These are phyloP conservation scores for Melanostigma gelatinosum DNA, from an alignment of 2,113 vertebrate genomes.

Conservation along the genomic window DNA sequence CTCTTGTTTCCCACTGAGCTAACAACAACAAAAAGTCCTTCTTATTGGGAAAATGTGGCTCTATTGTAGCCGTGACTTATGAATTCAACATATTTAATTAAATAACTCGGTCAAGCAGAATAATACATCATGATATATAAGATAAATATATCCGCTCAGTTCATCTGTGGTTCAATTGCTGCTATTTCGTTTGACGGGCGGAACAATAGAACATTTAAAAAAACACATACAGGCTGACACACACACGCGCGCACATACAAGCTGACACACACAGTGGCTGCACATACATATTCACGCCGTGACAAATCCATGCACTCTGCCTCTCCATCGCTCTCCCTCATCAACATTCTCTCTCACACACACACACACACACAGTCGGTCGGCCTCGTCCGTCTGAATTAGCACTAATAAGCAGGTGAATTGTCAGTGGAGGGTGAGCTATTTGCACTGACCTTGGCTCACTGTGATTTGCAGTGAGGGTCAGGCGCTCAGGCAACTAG, in stretches of 20 bases:
- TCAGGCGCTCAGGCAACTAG: conserved; percentile 32
- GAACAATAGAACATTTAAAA: not conserved
- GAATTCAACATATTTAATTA: not conserved
- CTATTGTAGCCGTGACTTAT: not conserved
- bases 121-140: not conserved
- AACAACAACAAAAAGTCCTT: not conserved
- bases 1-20: not conserved
- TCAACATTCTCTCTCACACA: conserved; percentile 26
- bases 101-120: not conserved
- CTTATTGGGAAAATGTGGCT: not conserved
- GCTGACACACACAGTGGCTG: conserved; percentile 29
- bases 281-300: conserved; percentile 34
- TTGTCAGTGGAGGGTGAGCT: conserved; percentile 63
- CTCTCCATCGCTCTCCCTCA: conserved; percentile 53
- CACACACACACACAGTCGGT: conserved; percentile 10
- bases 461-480: conserved; percentile 44
- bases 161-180: not conserved
- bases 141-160: not conserved
- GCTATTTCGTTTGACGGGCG: not conserved
- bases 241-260: conserved; percentile 12
- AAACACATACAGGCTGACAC: conserved; percentile 22
- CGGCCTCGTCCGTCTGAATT: conserved; percentile 65
- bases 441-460: conserved; percentile 74
- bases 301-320: conserved; percentile 26
- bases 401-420: conserved; percentile 75